Base-by-base conservation (phyloP, 2,888 invertebrate species). In the Lithophane leautieri region DNA sequence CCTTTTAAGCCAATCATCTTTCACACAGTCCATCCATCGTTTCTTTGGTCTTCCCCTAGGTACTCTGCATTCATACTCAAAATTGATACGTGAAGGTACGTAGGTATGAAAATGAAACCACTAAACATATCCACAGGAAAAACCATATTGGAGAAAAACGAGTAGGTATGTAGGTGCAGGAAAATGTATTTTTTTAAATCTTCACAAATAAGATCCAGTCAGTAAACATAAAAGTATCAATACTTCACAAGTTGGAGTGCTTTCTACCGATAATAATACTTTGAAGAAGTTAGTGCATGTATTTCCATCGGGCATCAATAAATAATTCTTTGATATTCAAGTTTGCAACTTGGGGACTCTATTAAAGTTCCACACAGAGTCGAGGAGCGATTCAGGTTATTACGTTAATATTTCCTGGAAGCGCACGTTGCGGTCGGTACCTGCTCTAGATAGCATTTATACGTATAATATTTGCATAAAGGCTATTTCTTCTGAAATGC, bases 361-460 rank as follows among this genome's bases (percentile, higher is more conserved):
- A 93, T 94, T 92, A 93, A 93, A 94, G 88, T 93, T 92, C 75
- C 79, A 85, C 86, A 85, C 88, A 90, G 88, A 88, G 76, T 83
- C 78, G 82, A 74, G 76, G 75, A 72, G 73, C 69, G 63, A 60
- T 68, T 78, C 70, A 65, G 76, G 77, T 80, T 75, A 77, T 78
- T 75, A 73, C 60, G 67, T 68, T 75, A 78, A 81, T 79, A 84
- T 76, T 80, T 81, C 63, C 60, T 76, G 54, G 69, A 70, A 62
- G 60, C 62, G 19, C 14, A 56, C 25, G 9, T 47, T 19, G 50
- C 50, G 2, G 19, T 7, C 40, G 8, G 9, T 28, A n/a, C 42
- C 25, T 47, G 47, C 47, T 56, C 61, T 40, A 56, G 47, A 47
- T 67, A 40, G 40, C 9, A 16, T 40, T 28, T 50, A 28, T 50